phyloP scores from a whole-genome alignment of 2,888 invertebrate genomes.

The Prenolepis imparis region DNA sequence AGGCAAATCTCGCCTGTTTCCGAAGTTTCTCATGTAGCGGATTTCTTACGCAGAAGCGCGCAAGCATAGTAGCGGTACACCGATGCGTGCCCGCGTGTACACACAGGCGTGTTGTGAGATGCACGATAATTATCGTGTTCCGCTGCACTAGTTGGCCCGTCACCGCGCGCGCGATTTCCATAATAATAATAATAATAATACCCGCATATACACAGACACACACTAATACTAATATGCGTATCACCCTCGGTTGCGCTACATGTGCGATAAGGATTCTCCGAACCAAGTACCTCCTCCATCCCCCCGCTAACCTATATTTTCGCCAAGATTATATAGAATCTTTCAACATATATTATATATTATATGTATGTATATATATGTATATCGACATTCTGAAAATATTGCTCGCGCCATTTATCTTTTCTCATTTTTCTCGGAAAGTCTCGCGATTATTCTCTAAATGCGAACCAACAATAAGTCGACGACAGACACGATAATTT shows the following conservation, averaged over 20 bases:
- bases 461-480: not conserved
- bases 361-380: not conserved
- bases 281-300: not conserved
- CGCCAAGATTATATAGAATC: slow-evolving; percentile 18
- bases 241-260: not conserved
- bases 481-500: slow-evolving; percentile 17
- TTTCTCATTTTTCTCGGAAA: not conserved
- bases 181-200: slow-evolving; percentile 40
- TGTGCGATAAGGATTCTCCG: slow-evolving; percentile 44
- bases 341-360: not conserved
- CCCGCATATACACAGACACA: not conserved
- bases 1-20: slow-evolving; percentile 27
- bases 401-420: slow-evolving; percentile 13
- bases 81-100: slow-evolving; percentile 27
- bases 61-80: slow-evolving; percentile 32
- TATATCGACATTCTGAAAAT: not conserved
- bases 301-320: not conserved
- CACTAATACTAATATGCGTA: not conserved
- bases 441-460: slow-evolving; percentile 9
- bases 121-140: slow-evolving; percentile 57
- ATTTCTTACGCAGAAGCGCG: slow-evolving; percentile 41
- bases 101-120: slow-evolving; percentile 26
- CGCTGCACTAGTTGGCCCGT: slow-evolving; percentile 46
- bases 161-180: slow-evolving; percentile 25
- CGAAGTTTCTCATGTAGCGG: slow-evolving; percentile 44